These are phyloP conservation scores for Eriocheir sinensis DNA, from an alignment of 1,140 invertebrate species.

Conservation along the genomic window DNA sequence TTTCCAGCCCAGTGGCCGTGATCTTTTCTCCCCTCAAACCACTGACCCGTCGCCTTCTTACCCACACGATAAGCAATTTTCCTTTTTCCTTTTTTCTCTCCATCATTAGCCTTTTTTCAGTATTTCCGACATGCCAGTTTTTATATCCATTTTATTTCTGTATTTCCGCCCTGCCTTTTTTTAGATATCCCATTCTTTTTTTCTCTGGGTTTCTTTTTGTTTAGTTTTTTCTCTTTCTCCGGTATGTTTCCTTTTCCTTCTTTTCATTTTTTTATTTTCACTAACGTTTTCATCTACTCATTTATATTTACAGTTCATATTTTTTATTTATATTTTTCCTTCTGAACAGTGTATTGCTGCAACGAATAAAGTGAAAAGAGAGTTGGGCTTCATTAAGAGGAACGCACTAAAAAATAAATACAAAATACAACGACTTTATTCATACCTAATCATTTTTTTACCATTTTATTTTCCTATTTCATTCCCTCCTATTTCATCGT, in stretches of 20 bases:
- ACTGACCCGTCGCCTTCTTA: neutral
- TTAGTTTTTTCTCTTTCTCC: neutral
- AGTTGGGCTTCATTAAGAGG: too few species aligned
- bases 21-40: neutral
- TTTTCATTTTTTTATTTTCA: too few species aligned
- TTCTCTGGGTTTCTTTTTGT: neutral
- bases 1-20: neutral
- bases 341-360: too few species aligned
- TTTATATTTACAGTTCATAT: too few species aligned
- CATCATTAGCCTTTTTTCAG: neutral
- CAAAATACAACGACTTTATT: too few species aligned
- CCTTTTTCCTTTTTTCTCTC: neutral
- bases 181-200: neutral
- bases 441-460: neutral
- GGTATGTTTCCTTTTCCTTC: neutral
- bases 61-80: neutral
- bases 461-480: neutral
- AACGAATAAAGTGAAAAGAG: too few species aligned
- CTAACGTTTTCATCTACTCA: too few species aligned
- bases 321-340: too few species aligned
- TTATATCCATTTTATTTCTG: neutral
- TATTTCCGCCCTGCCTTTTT: neutral
- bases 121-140: too few species aligned
- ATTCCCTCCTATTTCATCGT: neutral
- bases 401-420: too few species aligned